These are phyloP conservation scores for Cepaea nemoralis DNA, from an alignment of 1,140 invertebrate genomes.

Conservation along the genomic window DNA sequence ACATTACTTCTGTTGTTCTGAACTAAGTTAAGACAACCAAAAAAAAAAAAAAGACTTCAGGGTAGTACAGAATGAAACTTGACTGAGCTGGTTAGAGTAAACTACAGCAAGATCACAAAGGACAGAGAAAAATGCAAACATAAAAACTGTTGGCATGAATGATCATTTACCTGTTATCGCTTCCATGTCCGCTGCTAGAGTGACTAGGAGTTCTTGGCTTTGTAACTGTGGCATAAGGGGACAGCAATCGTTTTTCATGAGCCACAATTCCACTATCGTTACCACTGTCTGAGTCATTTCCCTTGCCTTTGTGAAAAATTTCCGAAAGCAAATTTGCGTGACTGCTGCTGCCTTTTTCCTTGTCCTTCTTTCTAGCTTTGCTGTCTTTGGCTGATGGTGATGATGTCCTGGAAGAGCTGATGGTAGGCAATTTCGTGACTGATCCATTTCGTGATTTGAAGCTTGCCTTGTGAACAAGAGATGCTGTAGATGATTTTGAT, in stretches of 20 bases:
- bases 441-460: slow-evolving; percentile 54
- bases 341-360: slow-evolving; percentile 22
- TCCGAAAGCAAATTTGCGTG: neutral
- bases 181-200: slow-evolving; percentile 72
- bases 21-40: too few relatives aligned
- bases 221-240: slow-evolving; percentile 69
- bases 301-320: slow-evolving; percentile 37
- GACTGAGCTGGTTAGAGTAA: too few relatives aligned
- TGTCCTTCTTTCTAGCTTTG: slow-evolving; percentile 44
- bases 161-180: slow-evolving; percentile 58
- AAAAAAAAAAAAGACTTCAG: too few relatives aligned
- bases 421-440: slow-evolving; percentile 46
- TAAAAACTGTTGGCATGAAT: too few relatives aligned
- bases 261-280: slow-evolving; percentile 68
- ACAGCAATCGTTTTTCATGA: slow-evolving; percentile 64
- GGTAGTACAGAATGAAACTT: too few relatives aligned
- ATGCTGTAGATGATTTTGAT: slow-evolving; percentile 5
- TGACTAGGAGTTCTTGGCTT: slow-evolving; percentile 67
- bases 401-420: slow-evolving; percentile 47
- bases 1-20: too few relatives aligned
- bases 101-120: too few relatives aligned
- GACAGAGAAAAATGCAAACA: too few relatives aligned
- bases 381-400: slow-evolving; percentile 55
- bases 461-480: slow-evolving; percentile 42
- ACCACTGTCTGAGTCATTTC: slow-evolving; percentile 63